Evolutionary conservation across 2,113 vertebrate species (phyloP), one percentile per base, ranked within the genome.

Genomic region (Tragelaphus buxtoni): DNA sequence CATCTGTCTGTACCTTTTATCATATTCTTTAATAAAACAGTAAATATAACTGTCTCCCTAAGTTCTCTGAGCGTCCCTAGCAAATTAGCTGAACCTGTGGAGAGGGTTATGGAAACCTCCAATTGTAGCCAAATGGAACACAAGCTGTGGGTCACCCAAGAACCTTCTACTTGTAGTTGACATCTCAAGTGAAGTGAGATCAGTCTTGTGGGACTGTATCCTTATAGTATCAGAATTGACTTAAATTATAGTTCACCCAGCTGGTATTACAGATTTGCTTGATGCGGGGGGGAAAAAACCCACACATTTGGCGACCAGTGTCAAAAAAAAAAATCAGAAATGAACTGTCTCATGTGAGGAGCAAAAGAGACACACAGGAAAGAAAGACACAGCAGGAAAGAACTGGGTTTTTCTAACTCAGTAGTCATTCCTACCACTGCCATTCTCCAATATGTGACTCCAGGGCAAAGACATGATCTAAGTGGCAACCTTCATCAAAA

Each of bases 251-350:
- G 9, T 18, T 18, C 47, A 79, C 17, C 5, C 28, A 51, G 47
- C 76, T 51, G 30, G 17, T 20, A 32, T 49, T 47, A 51, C 5
- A 79, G 76, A 79, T 32, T 79, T 51, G 14, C 30, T n/a, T 79
- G 76, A 32, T 32, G 14, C 0, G 9, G 1, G 56, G 56, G 22
- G 9, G 1, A 0, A 18, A 69, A 69, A 9, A 2, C 9, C 28
- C 16, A 32, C 1, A 32, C 28, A 49, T 18, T 74, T 79, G 28
- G 4, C 2, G 0, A 79, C 2, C 28, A 79, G 32, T 35, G 17
- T 65, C 32, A 65, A 7, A 18, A 30, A 79, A 79, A 79, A 79
- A 10, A 32, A 5, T 51, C 76, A 79, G 3, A 51, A 79, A 9
- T 51, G 76, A 79, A 32, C 76, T 22, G 42, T 76, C 47, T 42